Evolutionary conservation across 2,113 vertebrate genomes (phyloP).

Genomic region (Lichenostomus cassidix): DNA sequence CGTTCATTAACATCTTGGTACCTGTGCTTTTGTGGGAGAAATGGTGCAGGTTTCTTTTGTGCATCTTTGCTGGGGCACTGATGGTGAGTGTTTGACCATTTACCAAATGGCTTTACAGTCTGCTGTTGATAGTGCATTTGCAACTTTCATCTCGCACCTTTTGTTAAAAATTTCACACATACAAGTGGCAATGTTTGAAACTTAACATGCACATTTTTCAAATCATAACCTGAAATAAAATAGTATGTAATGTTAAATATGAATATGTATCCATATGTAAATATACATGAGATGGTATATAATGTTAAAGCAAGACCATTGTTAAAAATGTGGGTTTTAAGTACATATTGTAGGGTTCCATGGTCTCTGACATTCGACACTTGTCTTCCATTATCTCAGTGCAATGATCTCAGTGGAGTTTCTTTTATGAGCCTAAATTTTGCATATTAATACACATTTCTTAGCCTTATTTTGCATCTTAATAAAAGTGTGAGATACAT

Average conservation of each 20-base stretch:
- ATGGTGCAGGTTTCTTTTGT: neutral
- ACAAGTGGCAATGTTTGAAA: neutral
- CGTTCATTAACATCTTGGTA: neutral
- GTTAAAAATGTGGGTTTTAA: neutral
- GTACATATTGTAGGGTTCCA: neutral
- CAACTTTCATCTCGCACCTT: neutral
- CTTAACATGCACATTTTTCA: neutral
- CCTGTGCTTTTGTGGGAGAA: neutral
- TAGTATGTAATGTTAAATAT: neutral
- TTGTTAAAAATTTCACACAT: neutral
- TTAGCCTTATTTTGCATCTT: neutral
- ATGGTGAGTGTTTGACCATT: neutral
- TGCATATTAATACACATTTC: neutral
- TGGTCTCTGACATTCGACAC: neutral
- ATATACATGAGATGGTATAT: neutral
- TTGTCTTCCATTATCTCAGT: neutral
- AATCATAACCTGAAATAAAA: neutral
- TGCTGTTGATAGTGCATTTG: neutral
- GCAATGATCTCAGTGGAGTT: neutral
- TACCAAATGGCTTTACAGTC: neutral
- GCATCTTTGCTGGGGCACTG: neutral
- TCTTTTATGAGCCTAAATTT: neutral
- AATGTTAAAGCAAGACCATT: neutral
- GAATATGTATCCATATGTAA: neutral
- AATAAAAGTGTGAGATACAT: neutral